These are phyloP conservation scores for Oscheius sp. DNA, from an alignment of 2,888 invertebrate genomes.

Conservation along the genomic window DNA sequence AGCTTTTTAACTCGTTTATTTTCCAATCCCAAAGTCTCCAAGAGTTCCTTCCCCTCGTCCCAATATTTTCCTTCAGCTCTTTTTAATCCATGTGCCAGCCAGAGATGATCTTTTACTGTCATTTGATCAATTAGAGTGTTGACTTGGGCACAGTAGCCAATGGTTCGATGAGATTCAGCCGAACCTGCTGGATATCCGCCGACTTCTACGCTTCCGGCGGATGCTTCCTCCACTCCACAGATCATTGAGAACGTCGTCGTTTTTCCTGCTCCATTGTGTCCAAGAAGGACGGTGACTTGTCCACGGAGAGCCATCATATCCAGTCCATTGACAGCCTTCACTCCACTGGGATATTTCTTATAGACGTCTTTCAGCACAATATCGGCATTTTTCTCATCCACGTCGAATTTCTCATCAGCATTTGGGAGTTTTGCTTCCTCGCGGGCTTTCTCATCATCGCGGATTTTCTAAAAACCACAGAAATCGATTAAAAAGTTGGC, in stretches of 20 bases:
- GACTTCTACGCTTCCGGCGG: constrained; percentile 38
- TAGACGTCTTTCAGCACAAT: neutral
- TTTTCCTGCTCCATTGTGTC: constrained; percentile 72
- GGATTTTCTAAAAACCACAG: too few species aligned
- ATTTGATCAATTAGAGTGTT: constrained; percentile 67
- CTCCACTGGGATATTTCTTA: constrained; percentile 53
- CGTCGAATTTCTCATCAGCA: neutral
- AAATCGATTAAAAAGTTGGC: too few species aligned
- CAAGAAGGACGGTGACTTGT: constrained; percentile 70
- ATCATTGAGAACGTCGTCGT: constrained; percentile 62
- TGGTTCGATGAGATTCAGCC: neutral
- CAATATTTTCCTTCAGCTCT: constrained; percentile 25
- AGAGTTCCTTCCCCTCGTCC: constrained; percentile 25
- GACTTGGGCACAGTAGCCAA: constrained; percentile 34
- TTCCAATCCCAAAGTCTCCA: constrained; percentile 12
- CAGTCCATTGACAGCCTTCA: constrained; percentile 66
- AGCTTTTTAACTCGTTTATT: constrained; percentile 42
- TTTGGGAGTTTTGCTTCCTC: neutral
- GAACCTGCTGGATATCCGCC: neutral
- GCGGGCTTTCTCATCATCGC: too few species aligned
- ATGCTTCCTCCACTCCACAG: constrained; percentile 60
- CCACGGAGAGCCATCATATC: constrained; percentile 64
- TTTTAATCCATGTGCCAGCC: constrained; percentile 60
- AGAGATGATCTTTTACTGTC: constrained; percentile 68
- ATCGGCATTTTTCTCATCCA: neutral